These are phyloP conservation scores for Diloba caeruleocephala DNA, from an alignment of 2,888 invertebrate species.

Conservation along the genomic window DNA sequence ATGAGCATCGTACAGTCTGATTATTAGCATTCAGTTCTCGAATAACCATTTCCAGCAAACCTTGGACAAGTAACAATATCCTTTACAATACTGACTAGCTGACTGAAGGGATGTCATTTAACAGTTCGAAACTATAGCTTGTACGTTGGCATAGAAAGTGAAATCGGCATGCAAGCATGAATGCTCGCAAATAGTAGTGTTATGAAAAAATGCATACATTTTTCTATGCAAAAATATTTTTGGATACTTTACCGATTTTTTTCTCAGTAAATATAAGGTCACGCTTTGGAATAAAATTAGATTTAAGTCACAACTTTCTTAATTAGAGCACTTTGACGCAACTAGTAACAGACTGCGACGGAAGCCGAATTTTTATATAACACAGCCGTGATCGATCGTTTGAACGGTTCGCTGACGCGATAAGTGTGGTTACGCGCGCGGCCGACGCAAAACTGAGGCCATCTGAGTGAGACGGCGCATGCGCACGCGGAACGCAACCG, in stretches of 20 bases:
- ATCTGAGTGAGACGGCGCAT: slow-evolving; percentile 38
- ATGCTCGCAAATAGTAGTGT: slow-evolving; percentile 45
- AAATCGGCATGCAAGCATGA: slow-evolving; percentile 68
- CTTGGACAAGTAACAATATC: slow-evolving; percentile 45
- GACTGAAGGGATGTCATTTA: slow-evolving; percentile 49
- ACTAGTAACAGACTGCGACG: slow-evolving; percentile 49
- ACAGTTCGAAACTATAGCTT: slow-evolving; percentile 48
- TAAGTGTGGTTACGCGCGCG: slow-evolving; percentile 69
- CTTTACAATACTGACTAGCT: slow-evolving; percentile 45
- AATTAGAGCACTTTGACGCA: slow-evolving; percentile 51
- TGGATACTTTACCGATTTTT: slow-evolving; percentile 61
- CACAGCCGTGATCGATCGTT: slow-evolving; percentile 62
- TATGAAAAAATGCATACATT: slow-evolving; percentile 49
- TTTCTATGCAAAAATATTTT: slow-evolving; percentile 56
- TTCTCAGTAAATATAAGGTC: slow-evolving; percentile 55
- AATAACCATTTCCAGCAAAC: slow-evolving; percentile 55
- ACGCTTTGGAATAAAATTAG: slow-evolving; percentile 47
- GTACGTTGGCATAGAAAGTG: slow-evolving; percentile 74
- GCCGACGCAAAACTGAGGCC: slow-evolving; percentile 70
- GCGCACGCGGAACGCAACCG: slow-evolving; percentile 57
- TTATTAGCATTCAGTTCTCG: slow-evolving; percentile 51
- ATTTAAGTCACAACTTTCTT: slow-evolving; percentile 25
- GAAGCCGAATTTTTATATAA: slow-evolving; percentile 71
- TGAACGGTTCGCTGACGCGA: slow-evolving; percentile 47
- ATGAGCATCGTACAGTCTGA: slow-evolving; percentile 47